Evolutionary conservation across 2,113 vertebrate species (phyloP).

Genomic region (Fregetta grallaria): DNA sequence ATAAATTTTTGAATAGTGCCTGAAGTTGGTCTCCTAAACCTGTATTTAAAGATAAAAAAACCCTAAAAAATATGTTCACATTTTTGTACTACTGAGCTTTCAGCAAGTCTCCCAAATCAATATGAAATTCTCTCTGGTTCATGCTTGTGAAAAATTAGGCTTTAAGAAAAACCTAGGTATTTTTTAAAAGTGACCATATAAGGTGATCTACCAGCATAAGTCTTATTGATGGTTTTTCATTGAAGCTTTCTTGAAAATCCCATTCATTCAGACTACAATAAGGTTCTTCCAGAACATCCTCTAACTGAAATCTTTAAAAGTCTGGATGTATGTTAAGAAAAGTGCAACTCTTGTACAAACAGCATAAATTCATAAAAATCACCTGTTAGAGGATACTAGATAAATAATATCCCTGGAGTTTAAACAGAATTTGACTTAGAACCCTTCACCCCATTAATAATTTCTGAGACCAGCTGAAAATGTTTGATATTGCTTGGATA

Average conservation of each 20-base stretch:
- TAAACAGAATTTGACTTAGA: background rate
- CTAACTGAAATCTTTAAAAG: background rate
- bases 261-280: background rate
- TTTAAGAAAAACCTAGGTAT: background rate
- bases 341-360: background rate
- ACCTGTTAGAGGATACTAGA: background rate
- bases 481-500: background rate
- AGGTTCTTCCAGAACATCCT: background rate
- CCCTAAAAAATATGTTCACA: background rate
- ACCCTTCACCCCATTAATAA: background rate
- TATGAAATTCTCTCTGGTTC: background rate
- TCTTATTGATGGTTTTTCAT: background rate
- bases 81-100: background rate
- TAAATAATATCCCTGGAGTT: background rate
- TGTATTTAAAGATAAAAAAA: background rate
- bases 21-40: background rate
- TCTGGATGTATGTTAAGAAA: background rate
- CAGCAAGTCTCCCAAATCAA: background rate
- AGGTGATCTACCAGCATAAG: background rate
- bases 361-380: background rate
- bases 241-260: background rate
- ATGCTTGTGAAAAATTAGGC: background rate
- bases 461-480: conserved; percentile 22
- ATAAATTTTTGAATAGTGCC: background rate
- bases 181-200: background rate